A percentile compares a stretch with the other conserved stretches of the same genome.
phyloP scores from a whole-genome alignment of 2,113 vertebrate species.

The Ceuthmochares aereus region DNA sequence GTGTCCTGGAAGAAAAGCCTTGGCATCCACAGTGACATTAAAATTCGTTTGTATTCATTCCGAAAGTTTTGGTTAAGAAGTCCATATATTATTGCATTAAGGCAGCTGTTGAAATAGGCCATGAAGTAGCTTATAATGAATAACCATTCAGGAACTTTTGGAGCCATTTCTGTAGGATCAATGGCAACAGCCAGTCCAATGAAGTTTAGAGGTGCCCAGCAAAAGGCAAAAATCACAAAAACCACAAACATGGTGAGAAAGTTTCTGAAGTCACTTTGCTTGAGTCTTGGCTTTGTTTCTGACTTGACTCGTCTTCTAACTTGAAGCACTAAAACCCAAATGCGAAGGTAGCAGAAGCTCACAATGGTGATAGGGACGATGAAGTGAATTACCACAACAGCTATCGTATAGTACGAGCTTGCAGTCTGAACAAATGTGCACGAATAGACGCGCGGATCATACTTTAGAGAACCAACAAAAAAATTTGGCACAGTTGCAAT shows the following conservation, averaged over 20 bases:
- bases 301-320: conserved; percentile 85
- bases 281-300: conserved; percentile 77
- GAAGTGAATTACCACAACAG: conserved; percentile 88
- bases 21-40: conserved; percentile 86
- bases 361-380: conserved; percentile 88
- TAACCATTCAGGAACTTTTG: conserved; percentile 88
- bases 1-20: conserved; percentile 82
- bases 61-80: conserved; percentile 93
- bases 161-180: conserved; percentile 80
- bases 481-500: conserved; percentile 88
- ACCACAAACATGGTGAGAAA: conserved; percentile 94
- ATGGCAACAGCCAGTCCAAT: conserved; percentile 89
- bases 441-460: conserved; percentile 88
- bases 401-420: conserved; percentile 85
- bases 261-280: conserved; percentile 84
- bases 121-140: conserved; percentile 93
- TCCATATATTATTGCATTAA: conserved; percentile 91
- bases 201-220: conserved; percentile 92
- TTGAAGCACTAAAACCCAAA: conserved; percentile 90
- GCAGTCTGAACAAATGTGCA: conserved; percentile 90
- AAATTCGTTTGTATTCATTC: conserved; percentile 89
- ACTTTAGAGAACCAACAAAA: conserved; percentile 88
- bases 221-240: conserved; percentile 92
- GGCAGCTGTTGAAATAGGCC: conserved; percentile 96
- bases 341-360: conserved; percentile 91